These are phyloP conservation scores for Antedon bifida DNA, from an alignment of 35 echinoderm and acorn worm species.

Conservation along the genomic window DNA sequence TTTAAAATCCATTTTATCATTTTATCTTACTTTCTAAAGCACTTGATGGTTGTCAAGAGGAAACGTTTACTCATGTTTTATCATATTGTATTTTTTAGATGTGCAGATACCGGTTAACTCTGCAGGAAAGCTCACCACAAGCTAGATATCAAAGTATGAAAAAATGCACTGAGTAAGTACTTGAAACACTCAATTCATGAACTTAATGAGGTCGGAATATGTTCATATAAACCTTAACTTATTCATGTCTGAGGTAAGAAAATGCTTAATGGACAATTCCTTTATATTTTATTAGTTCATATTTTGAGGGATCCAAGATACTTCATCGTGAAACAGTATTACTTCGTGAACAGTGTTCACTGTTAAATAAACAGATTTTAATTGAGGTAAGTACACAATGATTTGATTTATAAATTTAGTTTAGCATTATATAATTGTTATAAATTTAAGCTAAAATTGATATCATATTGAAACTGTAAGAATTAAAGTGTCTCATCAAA, in stretches of 20 bases:
- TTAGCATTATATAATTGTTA: no score
- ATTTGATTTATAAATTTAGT: background rate
- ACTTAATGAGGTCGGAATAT: no score
- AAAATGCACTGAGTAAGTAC: conserved; percentile 12
- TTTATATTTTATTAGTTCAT: background rate
- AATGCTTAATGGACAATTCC: no score
- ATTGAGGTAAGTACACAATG: conserved; percentile 43
- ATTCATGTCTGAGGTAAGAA: no score
- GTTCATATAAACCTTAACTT: no score
- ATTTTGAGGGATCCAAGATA: conserved; percentile 17
- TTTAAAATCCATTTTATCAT: background rate
- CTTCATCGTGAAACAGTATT: conserved; percentile 24
- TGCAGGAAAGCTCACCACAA: background rate
- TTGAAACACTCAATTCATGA: no score
- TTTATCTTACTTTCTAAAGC: background rate
- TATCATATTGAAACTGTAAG: no score
- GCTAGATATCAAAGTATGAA: background rate
- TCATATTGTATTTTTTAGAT: conserved; percentile 12
- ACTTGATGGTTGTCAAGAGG: background rate
- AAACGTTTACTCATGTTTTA: background rate
- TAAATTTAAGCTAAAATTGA: no score
- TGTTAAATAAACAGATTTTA: conserved; percentile 51
- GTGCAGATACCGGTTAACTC: conserved; percentile 7
- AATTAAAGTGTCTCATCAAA: no score
- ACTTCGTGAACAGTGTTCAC: conserved; percentile 31